These are phyloP conservation scores for Odontocolon sp. DNA, from an alignment of 2,888 invertebrate genomes.

Conservation along the genomic window DNA sequence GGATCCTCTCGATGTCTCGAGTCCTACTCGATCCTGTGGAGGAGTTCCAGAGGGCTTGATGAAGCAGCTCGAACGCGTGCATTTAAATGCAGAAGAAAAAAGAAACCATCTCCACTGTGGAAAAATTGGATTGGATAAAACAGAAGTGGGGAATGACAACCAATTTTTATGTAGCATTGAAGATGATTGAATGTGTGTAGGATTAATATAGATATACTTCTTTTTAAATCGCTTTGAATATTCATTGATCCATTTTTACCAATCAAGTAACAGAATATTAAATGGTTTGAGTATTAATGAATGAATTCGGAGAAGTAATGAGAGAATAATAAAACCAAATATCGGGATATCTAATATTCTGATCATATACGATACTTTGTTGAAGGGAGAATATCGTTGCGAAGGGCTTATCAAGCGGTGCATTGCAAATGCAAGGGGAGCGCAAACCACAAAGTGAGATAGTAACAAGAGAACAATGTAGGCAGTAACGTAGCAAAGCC, in stretches of 20 bases:
- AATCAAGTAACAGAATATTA: too few species aligned
- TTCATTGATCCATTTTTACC: too few species aligned
- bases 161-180: too few species aligned
- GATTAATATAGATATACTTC: too few species aligned
- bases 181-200: too few species aligned
- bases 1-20: slow-evolving; percentile 47
- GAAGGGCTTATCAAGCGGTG: slow-evolving; percentile 14
- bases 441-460: slow-evolving; percentile 44
- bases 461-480: slow-evolving; percentile 36
- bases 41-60: slow-evolving; percentile 24
- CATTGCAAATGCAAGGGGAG: slow-evolving; percentile 1
- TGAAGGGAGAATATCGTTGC: slow-evolving; percentile 31
- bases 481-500: slow-evolving; percentile 29
- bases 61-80: slow-evolving; percentile 26
- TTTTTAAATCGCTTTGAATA: too few species aligned
- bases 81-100: too few species aligned
- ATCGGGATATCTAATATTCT: background rate
- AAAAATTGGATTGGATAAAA: too few species aligned
- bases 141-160: too few species aligned
- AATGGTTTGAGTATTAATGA: too few species aligned
- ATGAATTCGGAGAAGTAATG: background rate
- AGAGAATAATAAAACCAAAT: background rate
- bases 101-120: background rate
- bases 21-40: slow-evolving; percentile 49
- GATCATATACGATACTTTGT: background rate